A percentile compares a stretch with the other conserved stretches of the same genome.
Conservation (phyloP, 2,888 invertebrate genomes). For the Hypomecis punctinalis region DNA sequence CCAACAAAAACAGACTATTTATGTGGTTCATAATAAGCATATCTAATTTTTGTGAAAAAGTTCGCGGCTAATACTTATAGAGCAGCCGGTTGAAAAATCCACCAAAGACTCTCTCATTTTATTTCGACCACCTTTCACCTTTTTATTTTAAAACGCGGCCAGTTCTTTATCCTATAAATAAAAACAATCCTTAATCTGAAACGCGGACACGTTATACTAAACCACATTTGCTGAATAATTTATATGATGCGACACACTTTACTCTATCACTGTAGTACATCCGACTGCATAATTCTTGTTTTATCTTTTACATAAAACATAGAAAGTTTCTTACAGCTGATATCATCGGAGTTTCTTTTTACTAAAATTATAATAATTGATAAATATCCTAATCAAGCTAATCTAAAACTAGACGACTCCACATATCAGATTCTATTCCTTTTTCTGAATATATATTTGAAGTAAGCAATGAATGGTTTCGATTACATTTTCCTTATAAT, state of each 20-base stretch:
- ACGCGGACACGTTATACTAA: slow-evolving; percentile 27
- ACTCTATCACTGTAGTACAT: slow-evolving; percentile 24
- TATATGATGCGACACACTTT: slow-evolving; percentile 35
- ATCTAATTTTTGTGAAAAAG: not conserved
- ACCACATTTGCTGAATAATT: slow-evolving; percentile 35
- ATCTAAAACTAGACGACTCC: too few relatives aligned
- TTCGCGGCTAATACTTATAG: not conserved
- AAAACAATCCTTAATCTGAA: slow-evolving; percentile 1
- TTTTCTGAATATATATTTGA: too few relatives aligned
- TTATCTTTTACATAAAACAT: not conserved
- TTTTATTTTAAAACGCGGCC: not conserved
- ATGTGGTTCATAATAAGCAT: not conserved
- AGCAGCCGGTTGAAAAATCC: too few relatives aligned
- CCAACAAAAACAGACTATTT: not conserved
- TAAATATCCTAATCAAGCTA: too few relatives aligned
- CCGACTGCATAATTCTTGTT: slow-evolving; percentile 8
- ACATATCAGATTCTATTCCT: too few relatives aligned
- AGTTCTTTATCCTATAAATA: slow-evolving; percentile 5
- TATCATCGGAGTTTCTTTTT: too few relatives aligned
- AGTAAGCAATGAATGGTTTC: too few relatives aligned
- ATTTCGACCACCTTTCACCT: slow-evolving; percentile 1
- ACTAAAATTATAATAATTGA: too few relatives aligned
- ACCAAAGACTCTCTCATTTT: not conserved
- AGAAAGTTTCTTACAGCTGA: too few relatives aligned
- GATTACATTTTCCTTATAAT: too few relatives aligned